phyloP scores from a whole-genome alignment of 2,113 vertebrate species.

The Zootoca vivipara region DNA sequence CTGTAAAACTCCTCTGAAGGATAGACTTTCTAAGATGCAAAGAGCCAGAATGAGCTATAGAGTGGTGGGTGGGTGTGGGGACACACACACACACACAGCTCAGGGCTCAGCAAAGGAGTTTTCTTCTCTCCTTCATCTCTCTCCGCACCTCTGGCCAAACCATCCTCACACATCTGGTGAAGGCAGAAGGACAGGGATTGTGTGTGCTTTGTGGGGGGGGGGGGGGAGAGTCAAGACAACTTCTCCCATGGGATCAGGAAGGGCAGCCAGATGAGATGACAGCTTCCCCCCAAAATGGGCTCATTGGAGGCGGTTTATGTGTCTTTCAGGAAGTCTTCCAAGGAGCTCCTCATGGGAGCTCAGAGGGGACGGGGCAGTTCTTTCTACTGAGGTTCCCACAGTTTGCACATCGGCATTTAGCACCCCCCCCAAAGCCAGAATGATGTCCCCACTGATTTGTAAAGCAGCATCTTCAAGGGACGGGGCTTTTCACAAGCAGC shows the following conservation, averaged over 20 bases:
- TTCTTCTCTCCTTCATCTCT: no score
- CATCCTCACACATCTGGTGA: slow-evolving; percentile 66
- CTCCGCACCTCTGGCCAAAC: not conserved
- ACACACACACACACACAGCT: no score
- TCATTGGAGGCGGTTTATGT: slow-evolving; percentile 71
- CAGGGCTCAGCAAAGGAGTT: no score
- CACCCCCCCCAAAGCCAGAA: no score
- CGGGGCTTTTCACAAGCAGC: not conserved
- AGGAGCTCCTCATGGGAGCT: not conserved
- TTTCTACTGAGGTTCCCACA: not conserved
- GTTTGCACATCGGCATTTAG: no score
- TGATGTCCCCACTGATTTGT: not conserved
- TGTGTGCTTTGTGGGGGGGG: not conserved
- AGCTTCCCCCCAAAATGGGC: slow-evolving; percentile 77
- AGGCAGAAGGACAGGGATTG: slow-evolving; percentile 33
- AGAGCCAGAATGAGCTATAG: not conserved
- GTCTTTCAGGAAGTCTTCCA: slow-evolving; percentile 8
- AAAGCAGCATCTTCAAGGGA: no score
- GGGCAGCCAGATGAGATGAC: slow-evolving; percentile 79
- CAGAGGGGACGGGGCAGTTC: not conserved
- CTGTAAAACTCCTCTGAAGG: no score
- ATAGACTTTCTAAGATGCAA: not conserved
- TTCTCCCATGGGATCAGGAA: slow-evolving; percentile 71
- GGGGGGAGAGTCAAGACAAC: slow-evolving; percentile 60
- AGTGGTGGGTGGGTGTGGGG: no score